phyloP scores from a whole-genome alignment of 2,888 invertebrate species.

The Rhaphigaster nebulosa region DNA sequence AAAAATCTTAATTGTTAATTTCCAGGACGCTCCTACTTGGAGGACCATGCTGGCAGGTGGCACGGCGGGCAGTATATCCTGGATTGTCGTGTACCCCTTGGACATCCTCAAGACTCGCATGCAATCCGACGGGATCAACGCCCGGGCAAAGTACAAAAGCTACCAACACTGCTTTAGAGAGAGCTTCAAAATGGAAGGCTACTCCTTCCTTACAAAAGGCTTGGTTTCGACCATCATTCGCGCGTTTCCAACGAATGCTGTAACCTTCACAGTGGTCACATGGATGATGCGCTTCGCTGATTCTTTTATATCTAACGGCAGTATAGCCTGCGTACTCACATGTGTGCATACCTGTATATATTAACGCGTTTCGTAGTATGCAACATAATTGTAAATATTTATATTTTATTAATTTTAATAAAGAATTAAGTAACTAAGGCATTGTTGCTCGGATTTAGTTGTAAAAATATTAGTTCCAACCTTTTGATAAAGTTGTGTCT shows the following conservation, averaged over 20 bases:
- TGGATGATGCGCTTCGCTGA: conserved; percentile 77
- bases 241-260: conserved; percentile 94
- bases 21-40: conserved; percentile 71
- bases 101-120: conserved; percentile 92
- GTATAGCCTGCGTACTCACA: not conserved
- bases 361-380: not conserved
- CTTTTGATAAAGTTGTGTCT: too few species aligned
- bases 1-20: too few species aligned
- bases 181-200: conserved; percentile 76
- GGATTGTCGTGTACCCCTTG: conserved; percentile 88
- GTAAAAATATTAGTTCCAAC: too few species aligned
- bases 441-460: too few species aligned
- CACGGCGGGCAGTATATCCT: conserved; percentile 86
- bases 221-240: conserved; percentile 83
- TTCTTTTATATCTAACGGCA: not conserved
- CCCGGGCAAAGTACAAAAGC: conserved; percentile 72
- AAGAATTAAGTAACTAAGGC: not conserved
- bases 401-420: conserved; percentile 14
- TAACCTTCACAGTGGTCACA: conserved; percentile 89
- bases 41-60: conserved; percentile 88
- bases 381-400: conserved; percentile 1
- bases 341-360: not conserved
- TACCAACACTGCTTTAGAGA: conserved; percentile 81
- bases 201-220: conserved; percentile 80
- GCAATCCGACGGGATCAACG: conserved; percentile 73